These are phyloP conservation scores for Nothocercus nigrocapillus DNA, from an alignment of 2,113 vertebrate species.

Conservation along the genomic window DNA sequence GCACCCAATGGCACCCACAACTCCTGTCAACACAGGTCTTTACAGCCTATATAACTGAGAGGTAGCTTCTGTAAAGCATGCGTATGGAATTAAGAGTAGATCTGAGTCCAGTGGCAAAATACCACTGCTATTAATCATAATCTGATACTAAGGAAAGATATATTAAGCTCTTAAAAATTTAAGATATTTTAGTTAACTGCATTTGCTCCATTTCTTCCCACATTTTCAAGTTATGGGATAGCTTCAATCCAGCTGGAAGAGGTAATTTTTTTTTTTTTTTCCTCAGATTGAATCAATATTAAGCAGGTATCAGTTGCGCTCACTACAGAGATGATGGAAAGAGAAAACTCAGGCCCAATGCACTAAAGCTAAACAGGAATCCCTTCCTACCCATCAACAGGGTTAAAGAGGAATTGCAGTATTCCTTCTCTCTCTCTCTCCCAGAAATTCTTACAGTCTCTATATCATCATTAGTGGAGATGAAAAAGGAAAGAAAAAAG, in stretches of 20 bases:
- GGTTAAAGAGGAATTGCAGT: neutral
- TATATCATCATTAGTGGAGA: slow-evolving; percentile 26
- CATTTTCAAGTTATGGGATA: neutral
- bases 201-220: neutral
- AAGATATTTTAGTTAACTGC: neutral
- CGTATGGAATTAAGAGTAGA: neutral
- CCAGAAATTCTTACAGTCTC: neutral
- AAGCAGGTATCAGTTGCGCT: neutral
- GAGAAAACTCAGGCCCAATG: neutral
- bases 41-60: neutral
- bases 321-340: neutral
- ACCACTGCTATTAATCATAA: neutral
- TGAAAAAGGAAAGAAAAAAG: neutral
- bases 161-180: neutral
- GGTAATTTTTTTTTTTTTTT: neutral
- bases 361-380: neutral
- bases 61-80: neutral
- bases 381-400: neutral
- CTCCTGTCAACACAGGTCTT: neutral
- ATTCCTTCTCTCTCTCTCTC: neutral
- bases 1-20: neutral
- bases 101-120: slow-evolving; percentile 27
- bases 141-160: neutral
- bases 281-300: neutral
- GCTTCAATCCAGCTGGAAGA: neutral